Evolutionary conservation across 2,888 invertebrate genomes (phyloP), one percentile per base, ranked within the genome.

Genomic region (Eustalomyia histrio): DNA sequence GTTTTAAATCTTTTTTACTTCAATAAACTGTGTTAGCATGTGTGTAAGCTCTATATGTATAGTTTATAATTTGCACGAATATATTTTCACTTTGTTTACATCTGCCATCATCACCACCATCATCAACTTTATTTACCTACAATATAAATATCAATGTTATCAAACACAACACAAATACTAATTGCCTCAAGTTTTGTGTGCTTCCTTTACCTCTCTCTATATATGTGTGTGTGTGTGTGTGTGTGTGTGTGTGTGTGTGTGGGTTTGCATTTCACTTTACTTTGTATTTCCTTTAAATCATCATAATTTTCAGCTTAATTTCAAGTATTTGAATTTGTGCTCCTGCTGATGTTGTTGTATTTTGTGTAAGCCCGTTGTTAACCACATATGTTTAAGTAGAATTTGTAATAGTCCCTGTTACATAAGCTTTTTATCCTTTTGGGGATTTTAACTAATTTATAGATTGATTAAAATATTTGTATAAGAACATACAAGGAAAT

Each of bases 371-470:
- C 39, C 12, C 12, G 14, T 12, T 39, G 4, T 39, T 39, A 39
- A 39, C 1, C 39, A 39, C 14, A 39, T 14, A 39, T 55, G 9
- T 29, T 39, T 14, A 50, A 61, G 18, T 39, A 29, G 5, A 6
- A 24, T n/a, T 21, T 53, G 12, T 39, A 39, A 33, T 16, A 78
- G 65, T 71, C 64, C 58, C 29, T 60, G 16, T 29, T 10, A 24
- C 10, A 17, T 17, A 55, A 61, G 35, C 9, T 58, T 61, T 18
- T 43, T 65, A 71, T 60, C 33, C 65, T 65, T 72, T 72, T 29
- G 76, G 71, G 71, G 52, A 65, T 71, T 71, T 72, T 33, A 65
- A 65, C 65, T 58, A 71, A 78, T 64, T 72, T 78, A 71, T 78
- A 78, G 53, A 78, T 78, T 78, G 71, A 65, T 78, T 78, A 60